Conservation (phyloP, 2,888 invertebrate species). For the Caenorhabditis sp. region DNA sequence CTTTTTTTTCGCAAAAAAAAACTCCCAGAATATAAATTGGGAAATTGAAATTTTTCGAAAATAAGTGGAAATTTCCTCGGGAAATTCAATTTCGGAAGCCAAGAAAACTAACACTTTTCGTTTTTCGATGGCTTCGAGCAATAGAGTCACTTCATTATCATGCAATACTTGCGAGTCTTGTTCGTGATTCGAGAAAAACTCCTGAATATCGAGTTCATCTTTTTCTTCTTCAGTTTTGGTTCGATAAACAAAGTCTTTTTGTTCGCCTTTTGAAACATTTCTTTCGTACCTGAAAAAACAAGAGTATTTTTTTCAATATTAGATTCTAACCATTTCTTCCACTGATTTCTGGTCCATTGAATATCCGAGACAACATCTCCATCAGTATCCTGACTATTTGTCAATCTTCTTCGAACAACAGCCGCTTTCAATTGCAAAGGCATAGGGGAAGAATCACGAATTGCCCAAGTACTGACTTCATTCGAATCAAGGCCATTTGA, state of each 20-base stretch:
- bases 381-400: constrained; percentile 12
- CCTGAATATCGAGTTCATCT: constrained; percentile 45
- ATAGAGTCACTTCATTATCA: constrained; percentile 36
- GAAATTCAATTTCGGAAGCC: no score
- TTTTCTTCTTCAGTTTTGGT: constrained; percentile 58
- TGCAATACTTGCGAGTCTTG: constrained; percentile 34
- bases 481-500: constrained; percentile 14
- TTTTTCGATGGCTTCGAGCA: constrained; percentile 37
- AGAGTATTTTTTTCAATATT: neutral
- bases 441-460: constrained; percentile 51
- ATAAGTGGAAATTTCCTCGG: no score
- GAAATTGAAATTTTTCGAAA: no score
- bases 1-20: neutral
- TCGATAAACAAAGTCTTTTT: constrained; percentile 59
- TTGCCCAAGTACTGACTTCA: constrained; percentile 42
- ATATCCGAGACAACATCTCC: constrained; percentile 28
- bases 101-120: constrained; percentile 1
- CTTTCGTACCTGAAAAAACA: constrained; percentile 50
- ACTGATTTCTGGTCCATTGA: constrained; percentile 52
- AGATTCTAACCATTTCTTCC: constrained; percentile 60
- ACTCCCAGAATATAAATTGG: no score
- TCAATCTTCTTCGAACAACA: constrained; percentile 25
- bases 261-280: constrained; percentile 44
- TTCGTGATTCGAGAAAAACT: constrained; percentile 40
- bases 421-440: constrained; percentile 46